These are phyloP conservation scores for Xylota sylvarum DNA, from an alignment of 2,888 invertebrate species.

Conservation along the genomic window DNA sequence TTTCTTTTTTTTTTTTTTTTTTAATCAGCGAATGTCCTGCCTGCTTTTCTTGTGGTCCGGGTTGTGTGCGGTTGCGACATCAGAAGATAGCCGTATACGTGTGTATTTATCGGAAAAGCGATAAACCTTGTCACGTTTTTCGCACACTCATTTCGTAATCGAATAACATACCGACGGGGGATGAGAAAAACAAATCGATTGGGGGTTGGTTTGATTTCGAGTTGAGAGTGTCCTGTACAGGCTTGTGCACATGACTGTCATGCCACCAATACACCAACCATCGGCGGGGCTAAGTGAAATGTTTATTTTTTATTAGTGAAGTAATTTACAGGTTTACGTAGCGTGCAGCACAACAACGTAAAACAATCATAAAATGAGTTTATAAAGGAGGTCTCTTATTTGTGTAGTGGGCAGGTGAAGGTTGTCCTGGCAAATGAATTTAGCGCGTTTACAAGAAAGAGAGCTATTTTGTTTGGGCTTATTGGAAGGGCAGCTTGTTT, in stretches of 20 bases:
- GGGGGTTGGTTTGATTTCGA: not conserved
- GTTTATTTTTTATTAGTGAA: conserved; percentile 28
- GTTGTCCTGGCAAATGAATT: not conserved
- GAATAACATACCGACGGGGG: conserved; percentile 23
- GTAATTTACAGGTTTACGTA: conserved; percentile 3
- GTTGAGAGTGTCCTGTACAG: conserved; percentile 6
- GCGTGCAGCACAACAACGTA: not conserved
- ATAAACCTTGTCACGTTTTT: conserved; percentile 53
- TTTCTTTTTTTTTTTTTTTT: not conserved
- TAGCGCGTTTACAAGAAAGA: not conserved
- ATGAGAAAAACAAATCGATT: conserved; percentile 7
- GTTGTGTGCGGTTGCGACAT: not conserved
- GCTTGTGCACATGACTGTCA: not conserved
- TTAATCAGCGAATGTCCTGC: not conserved
- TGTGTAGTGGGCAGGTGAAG: conserved; percentile 15
- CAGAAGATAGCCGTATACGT: not conserved
- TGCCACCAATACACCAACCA: not conserved
- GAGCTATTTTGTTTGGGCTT: not conserved
- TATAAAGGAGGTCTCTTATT: not conserved
- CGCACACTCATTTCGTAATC: conserved; percentile 20
- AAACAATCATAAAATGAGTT: conserved; percentile 17
- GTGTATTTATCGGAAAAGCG: conserved; percentile 6
- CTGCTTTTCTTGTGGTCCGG: not conserved
- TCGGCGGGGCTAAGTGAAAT: conserved; percentile 5
- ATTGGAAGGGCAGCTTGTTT: not conserved